A percentile compares a stretch with the other conserved stretches of the same genome.
phyloP scores from a whole-genome alignment of 92 coral and sea anemone genomes.

The Virgularia gustaviana region DNA sequence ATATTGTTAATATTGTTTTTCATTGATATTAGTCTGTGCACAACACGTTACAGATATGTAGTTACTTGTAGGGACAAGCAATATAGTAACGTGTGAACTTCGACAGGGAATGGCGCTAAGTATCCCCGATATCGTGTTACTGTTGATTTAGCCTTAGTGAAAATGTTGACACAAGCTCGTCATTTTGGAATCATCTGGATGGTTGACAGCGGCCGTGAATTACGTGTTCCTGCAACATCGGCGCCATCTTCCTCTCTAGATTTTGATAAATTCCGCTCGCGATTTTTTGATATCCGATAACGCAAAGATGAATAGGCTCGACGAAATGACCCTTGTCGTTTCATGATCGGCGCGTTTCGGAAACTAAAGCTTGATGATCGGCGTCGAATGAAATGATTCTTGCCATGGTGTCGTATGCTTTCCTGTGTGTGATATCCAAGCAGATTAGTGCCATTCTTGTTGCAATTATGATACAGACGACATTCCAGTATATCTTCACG shows the following conservation, averaged over 20 bases:
- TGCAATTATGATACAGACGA: conserved; percentile 19
- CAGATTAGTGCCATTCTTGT: neutral
- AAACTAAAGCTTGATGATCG: conserved; percentile 23
- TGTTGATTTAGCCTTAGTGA: too few relatives aligned
- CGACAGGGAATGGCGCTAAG: too few relatives aligned
- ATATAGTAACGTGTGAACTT: too few relatives aligned
- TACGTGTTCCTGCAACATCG: conserved; percentile 1
- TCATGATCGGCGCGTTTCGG: conserved; percentile 19
- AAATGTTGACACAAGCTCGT: too few relatives aligned
- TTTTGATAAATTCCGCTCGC: neutral
- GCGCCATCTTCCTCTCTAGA: too few relatives aligned
- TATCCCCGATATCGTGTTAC: too few relatives aligned
- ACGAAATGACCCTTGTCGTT: conserved; percentile 8
- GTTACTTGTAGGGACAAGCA: too few relatives aligned
- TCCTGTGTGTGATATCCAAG: conserved; percentile 30
- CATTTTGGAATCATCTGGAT: conserved; percentile 25
- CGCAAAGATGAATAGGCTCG: conserved; percentile 32
- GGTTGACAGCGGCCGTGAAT: neutral
- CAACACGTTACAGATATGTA: too few relatives aligned
- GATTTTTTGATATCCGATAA: conserved; percentile 15
- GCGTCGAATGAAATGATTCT: neutral
- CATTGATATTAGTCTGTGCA: too few relatives aligned
- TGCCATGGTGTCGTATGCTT: neutral
- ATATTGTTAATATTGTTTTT: too few relatives aligned
- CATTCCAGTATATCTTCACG: conserved; percentile 56